phyloP scores from a whole-genome alignment of 2,113 vertebrate genomes.

The Chloropsis hardwickii region DNA sequence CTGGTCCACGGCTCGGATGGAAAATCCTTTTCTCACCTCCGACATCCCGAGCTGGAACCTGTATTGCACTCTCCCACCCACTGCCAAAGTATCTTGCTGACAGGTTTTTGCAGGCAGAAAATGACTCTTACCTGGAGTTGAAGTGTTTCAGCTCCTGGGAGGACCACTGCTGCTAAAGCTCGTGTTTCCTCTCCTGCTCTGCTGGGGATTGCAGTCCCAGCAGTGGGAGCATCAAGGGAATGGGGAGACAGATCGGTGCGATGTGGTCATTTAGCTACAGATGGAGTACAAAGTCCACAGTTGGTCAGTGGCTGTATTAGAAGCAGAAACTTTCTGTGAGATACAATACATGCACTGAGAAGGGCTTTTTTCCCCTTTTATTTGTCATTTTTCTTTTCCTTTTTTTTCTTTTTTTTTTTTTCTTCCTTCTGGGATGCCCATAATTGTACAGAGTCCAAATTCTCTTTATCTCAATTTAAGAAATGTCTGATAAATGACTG shows the following conservation, averaged over 20 bases:
- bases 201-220: neutral
- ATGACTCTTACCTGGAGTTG: neutral
- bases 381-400: rapidly evolving
- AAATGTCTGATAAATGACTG: neutral
- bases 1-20: neutral
- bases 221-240: neutral
- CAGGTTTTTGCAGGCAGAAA: neutral
- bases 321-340: neutral
- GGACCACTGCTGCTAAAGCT: neutral
- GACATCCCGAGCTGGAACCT: neutral
- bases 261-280: neutral
- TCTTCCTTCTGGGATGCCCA: neutral
- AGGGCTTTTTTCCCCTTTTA: rapidly evolving
- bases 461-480: neutral
- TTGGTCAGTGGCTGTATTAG: neutral
- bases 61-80: neutral
- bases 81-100: neutral
- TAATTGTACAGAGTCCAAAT: neutral
- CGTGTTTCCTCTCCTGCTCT: neutral
- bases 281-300: neutral
- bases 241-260: neutral
- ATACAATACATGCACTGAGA: neutral
- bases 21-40: neutral
- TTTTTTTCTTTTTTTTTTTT: too few relatives aligned
- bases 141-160: neutral